A percentile compares a stretch with the other conserved stretches of the same genome.
Conservation (phyloP, 2,888 invertebrate species). For the Machimus rusticus region DNA sequence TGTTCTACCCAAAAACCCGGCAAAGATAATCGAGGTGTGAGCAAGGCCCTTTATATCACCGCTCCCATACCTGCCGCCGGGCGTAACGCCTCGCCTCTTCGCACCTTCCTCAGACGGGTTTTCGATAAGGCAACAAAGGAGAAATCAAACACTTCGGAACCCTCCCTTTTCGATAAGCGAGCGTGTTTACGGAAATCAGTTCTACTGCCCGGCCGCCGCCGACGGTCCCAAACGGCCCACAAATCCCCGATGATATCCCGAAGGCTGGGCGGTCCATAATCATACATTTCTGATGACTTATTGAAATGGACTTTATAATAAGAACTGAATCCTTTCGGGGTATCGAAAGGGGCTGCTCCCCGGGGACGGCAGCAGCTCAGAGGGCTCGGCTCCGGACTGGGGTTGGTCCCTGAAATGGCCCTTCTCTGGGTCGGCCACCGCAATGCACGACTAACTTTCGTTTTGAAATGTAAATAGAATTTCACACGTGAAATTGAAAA, state of each 20-base stretch:
- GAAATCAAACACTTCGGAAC: slow-evolving; percentile 6
- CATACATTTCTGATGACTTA: slow-evolving; percentile 41
- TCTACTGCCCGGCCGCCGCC: not conserved
- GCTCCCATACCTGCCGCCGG: not conserved
- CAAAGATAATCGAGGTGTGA: not conserved
- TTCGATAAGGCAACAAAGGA: not conserved
- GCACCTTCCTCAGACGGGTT: not conserved
- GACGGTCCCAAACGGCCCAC: not conserved
- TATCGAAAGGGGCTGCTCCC: slow-evolving; percentile 27
- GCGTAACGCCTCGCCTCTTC: not conserved
- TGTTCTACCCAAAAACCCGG: not conserved
- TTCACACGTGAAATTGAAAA: slow-evolving; percentile 40
- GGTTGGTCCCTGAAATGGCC: not conserved
- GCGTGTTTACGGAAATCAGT: slow-evolving; percentile 18
- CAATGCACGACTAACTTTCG: slow-evolving; percentile 39
- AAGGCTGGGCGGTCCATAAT: slow-evolving; percentile 23
- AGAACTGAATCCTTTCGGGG: slow-evolving; percentile 30
- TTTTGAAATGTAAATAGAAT: slow-evolving; percentile 40
- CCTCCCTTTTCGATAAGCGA: slow-evolving; percentile 1
- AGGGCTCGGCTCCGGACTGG: not conserved
- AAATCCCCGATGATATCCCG: slow-evolving; percentile 20
- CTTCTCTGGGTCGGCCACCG: not conserved
- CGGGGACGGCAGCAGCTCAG: not conserved
- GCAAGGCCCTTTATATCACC: not conserved
- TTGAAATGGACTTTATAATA: slow-evolving; percentile 40